Evolutionary conservation across 2,888 invertebrate species (phyloP).

Genomic region (Troides oblongomaculatus): DNA sequence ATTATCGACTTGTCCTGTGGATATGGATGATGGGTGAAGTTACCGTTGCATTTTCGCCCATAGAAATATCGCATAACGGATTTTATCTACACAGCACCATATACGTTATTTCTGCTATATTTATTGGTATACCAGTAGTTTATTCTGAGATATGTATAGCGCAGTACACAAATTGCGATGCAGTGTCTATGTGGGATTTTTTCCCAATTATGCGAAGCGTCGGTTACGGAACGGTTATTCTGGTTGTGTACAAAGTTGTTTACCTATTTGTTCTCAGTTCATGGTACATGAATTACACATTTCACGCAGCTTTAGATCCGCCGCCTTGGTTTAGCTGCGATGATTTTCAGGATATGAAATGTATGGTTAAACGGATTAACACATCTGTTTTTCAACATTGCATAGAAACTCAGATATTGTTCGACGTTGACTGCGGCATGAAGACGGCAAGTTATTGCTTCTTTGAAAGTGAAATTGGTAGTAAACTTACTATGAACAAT

Average conservation of each 20-base stretch:
- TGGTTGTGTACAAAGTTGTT: constrained; percentile 54
- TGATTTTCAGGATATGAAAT: constrained; percentile 50
- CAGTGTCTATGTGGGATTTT: constrained; percentile 63
- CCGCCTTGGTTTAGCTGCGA: constrained; percentile 67
- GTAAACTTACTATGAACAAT: constrained; percentile 45
- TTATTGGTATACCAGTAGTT: constrained; percentile 63
- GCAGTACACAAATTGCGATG: constrained; percentile 63
- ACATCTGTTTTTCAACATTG: constrained; percentile 67
- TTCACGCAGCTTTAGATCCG: constrained; percentile 54
- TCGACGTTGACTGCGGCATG: constrained; percentile 62
- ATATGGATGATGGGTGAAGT: constrained; percentile 67
- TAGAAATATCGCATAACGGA: constrained; percentile 56
- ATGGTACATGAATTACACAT: constrained; percentile 64
- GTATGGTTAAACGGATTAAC: constrained; percentile 68
- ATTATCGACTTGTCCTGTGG: constrained; percentile 59
- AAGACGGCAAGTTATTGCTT: constrained; percentile 64
- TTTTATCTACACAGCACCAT: constrained; percentile 51
- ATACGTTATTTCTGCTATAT: constrained; percentile 49
- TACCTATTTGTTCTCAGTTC: constrained; percentile 53
- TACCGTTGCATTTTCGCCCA: constrained; percentile 48
- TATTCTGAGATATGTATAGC: constrained; percentile 69
- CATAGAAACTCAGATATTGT: constrained; percentile 58
- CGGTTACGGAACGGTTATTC: constrained; percentile 55
- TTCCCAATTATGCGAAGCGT: constrained; percentile 61
- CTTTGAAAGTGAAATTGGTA: constrained; percentile 61